phyloP scores from a whole-genome alignment of 2,797 vertebrate species.

The Protosalanx chinensis region DNA sequence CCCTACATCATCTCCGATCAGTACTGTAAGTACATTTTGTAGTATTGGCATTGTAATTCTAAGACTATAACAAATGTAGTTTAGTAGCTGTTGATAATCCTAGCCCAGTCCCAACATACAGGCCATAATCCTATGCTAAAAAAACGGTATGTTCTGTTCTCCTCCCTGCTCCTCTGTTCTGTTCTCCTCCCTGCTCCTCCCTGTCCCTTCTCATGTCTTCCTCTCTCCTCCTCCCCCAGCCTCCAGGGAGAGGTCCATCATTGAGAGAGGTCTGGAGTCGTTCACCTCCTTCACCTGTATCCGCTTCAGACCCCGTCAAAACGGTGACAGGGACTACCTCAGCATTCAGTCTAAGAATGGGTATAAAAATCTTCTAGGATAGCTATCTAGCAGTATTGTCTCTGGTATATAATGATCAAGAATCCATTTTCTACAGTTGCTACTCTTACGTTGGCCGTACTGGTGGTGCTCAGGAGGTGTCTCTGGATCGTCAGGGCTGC shows the following conservation, averaged over 20 bases:
- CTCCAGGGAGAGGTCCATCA: conserved; percentile 58
- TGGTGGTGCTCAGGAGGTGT: background rate
- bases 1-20: conserved; percentile 67
- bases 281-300: conserved; percentile 70
- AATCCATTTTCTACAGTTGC: background rate
- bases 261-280: conserved; percentile 65
- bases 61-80: no score
- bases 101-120: no score
- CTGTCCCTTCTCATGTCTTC: background rate
- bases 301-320: conserved; percentile 59
- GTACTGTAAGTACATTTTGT: conserved; percentile 50
- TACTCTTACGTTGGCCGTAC: conserved; percentile 23
- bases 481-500: background rate
- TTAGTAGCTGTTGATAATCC: no score
- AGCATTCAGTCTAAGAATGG: conserved; percentile 67
- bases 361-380: conserved; percentile 29
- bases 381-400: no score
- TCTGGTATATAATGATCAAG: background rate
- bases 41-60: no score
- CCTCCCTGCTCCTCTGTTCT: background rate
- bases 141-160: no score
- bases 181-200: background rate
- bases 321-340: conserved; percentile 59
- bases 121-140: no score
- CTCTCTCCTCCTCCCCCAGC: conserved; percentile 39